Evolutionary conservation across 92 coral and sea anemone genomes (phyloP).

Genomic region (Epizoanthus ramosus): DNA sequence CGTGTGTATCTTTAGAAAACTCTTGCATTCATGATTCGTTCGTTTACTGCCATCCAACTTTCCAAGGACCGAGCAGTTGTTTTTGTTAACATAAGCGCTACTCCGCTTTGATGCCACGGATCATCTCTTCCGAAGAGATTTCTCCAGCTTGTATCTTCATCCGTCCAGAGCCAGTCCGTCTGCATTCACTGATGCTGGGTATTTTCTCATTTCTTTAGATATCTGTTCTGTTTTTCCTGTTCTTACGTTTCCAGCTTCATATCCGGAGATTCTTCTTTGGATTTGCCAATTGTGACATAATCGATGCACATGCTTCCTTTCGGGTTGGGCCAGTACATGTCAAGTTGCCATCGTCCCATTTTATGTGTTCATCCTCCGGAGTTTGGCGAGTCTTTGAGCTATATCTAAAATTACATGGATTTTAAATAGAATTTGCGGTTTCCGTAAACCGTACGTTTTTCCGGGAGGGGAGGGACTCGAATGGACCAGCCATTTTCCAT

Average conservation of each 20-base stretch:
- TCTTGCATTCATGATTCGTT: too few species aligned
- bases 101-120: too few species aligned
- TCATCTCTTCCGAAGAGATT: too few species aligned
- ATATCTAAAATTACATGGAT: not conserved
- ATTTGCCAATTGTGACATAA: not conserved
- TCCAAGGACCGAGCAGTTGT: too few species aligned
- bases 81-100: too few species aligned
- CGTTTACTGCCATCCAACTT: too few species aligned
- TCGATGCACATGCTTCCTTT: not conserved
- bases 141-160: too few species aligned
- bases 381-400: not conserved
- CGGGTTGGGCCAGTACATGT: not conserved
- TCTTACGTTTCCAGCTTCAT: not conserved
- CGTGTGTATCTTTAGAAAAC: too few species aligned
- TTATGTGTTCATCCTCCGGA: not conserved
- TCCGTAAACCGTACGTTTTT: not conserved
- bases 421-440: not conserved
- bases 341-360: not conserved
- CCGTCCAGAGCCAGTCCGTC: not conserved
- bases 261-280: not conserved
- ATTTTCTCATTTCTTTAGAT: not conserved
- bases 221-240: not conserved
- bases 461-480: too few species aligned
- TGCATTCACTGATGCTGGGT: not conserved
- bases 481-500: too few species aligned